phyloP scores from a whole-genome alignment of 2,113 vertebrate species.

The Helogale parvula region DNA sequence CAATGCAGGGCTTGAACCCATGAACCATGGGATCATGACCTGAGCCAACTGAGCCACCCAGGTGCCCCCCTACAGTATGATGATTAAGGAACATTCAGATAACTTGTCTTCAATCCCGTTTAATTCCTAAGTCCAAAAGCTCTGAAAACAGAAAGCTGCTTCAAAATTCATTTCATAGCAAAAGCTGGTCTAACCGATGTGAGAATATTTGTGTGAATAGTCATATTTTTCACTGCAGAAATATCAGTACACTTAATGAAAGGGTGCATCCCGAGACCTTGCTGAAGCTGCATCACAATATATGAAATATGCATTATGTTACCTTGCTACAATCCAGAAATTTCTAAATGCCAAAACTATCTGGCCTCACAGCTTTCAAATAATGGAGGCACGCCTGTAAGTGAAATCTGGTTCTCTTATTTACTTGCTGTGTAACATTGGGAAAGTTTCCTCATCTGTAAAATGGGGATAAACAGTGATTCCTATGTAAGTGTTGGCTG shows the following conservation, averaged over 20 bases:
- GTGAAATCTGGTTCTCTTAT: background rate
- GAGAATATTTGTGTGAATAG: background rate
- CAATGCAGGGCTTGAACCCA: too few species aligned
- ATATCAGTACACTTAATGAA: background rate
- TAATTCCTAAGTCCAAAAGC: background rate
- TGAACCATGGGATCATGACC: too few species aligned
- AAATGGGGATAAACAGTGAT: background rate
- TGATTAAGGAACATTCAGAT: background rate
- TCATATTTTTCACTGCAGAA: background rate
- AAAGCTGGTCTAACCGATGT: background rate
- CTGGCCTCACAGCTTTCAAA: background rate
- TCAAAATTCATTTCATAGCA: background rate
- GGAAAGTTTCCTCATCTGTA: background rate
- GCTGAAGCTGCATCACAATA: background rate
- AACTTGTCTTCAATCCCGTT: background rate
- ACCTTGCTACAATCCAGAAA: slow-evolving; percentile 18
- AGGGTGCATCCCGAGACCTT: too few species aligned
- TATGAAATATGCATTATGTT: background rate
- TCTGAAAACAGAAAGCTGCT: background rate
- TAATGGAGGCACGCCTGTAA: background rate
- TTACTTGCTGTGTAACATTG: background rate
- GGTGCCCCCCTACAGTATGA: background rate
- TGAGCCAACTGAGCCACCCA: too few species aligned
- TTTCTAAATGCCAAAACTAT: background rate
- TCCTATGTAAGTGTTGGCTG: background rate